phyloP scores from a whole-genome alignment of 2,113 vertebrate species.

The Cheilinus undulatus region DNA sequence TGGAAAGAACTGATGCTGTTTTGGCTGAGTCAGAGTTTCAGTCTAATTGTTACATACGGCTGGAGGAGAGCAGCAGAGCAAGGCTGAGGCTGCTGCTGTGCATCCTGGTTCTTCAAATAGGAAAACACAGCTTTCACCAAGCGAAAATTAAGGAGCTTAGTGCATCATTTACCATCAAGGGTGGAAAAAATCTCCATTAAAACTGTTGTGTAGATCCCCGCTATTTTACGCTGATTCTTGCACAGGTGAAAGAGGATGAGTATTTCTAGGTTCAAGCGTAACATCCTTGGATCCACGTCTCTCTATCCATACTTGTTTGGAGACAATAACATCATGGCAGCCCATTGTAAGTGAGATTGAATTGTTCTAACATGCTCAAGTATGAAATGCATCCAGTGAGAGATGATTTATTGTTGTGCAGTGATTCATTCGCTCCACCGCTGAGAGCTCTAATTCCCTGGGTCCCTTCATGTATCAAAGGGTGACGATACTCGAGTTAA shows the following conservation, averaged over 20 bases:
- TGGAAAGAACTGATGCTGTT: no score
- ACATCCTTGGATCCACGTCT: slow-evolving; percentile 10
- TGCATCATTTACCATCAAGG: no score
- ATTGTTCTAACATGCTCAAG: slow-evolving; percentile 45
- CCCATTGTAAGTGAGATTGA: slow-evolving; percentile 28
- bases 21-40: no score
- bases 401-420: slow-evolving; percentile 48
- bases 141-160: no score
- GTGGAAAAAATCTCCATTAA: no score
- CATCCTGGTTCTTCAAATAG: background rate
- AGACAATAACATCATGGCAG: slow-evolving; percentile 24
- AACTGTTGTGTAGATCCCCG: background rate
- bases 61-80: background rate
- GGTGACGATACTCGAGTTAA: slow-evolving; percentile 16
- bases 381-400: slow-evolving; percentile 61
- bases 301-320: slow-evolving; percentile 12
- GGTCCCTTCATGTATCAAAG: slow-evolving; percentile 41
- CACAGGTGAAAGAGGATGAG: no score
- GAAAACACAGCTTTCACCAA: no score
- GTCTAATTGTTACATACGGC: no score
- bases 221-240: background rate
- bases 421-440: slow-evolving; percentile 53
- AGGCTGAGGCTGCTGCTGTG: background rate
- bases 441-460: slow-evolving; percentile 51
- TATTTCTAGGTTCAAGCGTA: background rate